Percentiles rank a stretch among this genome's conserved stretches.
Evolutionary conservation across 1,140 invertebrate species (phyloP).

Genomic region (Teleogryllus occipitalis): DNA sequence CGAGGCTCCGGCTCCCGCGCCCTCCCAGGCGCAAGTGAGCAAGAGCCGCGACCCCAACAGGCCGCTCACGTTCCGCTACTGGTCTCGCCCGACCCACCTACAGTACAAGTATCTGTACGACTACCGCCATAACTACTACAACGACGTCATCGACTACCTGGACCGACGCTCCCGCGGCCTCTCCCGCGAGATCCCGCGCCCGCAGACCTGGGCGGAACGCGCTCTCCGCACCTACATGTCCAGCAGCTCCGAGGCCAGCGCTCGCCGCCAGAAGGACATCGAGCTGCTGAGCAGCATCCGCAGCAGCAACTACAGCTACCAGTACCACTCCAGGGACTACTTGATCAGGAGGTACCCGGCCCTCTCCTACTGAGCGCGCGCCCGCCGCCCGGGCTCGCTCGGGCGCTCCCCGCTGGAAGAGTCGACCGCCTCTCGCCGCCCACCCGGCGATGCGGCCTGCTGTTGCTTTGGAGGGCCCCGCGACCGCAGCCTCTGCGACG

Average conservation of each 20-base stretch:
- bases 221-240: conserved; percentile 58
- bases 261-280: conserved; percentile 33
- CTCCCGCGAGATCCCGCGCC: conserved; percentile 55
- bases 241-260: conserved; percentile 28
- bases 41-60: conserved; percentile 44
- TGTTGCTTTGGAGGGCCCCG: too few relatives aligned
- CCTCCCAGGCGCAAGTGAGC: conserved; percentile 32
- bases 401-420: background rate
- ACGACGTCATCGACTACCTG: conserved; percentile 72
- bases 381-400: too few relatives aligned
- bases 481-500: background rate
- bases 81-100: conserved; percentile 46
- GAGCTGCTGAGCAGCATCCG: conserved; percentile 35
- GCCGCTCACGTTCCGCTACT: conserved; percentile 32
- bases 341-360: conserved; percentile 18
- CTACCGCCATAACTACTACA: conserved; percentile 72
- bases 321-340: conserved; percentile 22
- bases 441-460: background rate
- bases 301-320: conserved; percentile 22
- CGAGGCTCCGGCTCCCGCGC: conserved; percentile 24
- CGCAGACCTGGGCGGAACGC: conserved; percentile 75
- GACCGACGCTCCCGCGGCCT: conserved; percentile 62
- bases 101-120: conserved; percentile 75
- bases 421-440: background rate
- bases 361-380: background rate